These are phyloP conservation scores for Sarcophaga bullata DNA, from an alignment of 1,140 invertebrate species.

Conservation along the genomic window DNA sequence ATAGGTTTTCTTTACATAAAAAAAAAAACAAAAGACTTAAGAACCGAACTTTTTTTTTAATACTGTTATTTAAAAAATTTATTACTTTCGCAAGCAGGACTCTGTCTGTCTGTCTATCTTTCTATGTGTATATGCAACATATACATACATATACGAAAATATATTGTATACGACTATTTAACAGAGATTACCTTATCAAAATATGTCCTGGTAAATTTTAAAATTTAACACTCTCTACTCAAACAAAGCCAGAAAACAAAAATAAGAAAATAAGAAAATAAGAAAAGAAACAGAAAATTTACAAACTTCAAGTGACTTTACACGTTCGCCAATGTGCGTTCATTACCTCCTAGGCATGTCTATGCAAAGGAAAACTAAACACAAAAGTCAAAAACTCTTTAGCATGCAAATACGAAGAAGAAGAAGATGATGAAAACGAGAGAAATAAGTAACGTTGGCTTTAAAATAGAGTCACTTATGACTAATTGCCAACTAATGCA, in stretches of 20 bases:
- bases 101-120: no score
- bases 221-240: slow-evolving; percentile 10
- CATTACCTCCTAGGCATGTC: neutral
- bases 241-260: neutral
- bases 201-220: slow-evolving; percentile 15
- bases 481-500: slow-evolving; percentile 18
- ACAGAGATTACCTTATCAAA: neutral
- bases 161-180: neutral
- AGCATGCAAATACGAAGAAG: neutral
- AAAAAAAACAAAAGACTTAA: no score
- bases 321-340: slow-evolving; percentile 20
- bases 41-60: no score
- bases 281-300: no score
- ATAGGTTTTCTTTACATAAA: no score
- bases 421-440: neutral
- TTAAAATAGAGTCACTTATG: slow-evolving; percentile 18
- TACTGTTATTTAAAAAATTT: no score
- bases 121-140: no score
- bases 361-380: neutral
- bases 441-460: neutral
- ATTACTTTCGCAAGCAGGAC: no score
- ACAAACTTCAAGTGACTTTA: neutral
- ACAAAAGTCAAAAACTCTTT: neutral
- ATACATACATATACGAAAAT: no score
- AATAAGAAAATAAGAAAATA: no score